Conservation (phyloP, 2,113 vertebrate genomes). For the Suncus etruscus region DNA sequence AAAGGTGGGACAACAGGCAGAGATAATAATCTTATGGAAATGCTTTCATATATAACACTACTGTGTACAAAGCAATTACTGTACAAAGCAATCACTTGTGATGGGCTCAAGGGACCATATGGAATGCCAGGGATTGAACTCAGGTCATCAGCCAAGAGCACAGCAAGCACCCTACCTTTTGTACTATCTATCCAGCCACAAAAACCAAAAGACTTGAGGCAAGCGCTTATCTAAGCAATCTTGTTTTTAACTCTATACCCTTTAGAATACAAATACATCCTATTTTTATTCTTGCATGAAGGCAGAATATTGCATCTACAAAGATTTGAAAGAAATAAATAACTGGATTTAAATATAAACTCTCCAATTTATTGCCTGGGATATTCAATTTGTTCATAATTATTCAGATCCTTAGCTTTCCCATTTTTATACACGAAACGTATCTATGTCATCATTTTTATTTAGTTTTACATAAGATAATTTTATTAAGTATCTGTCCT, state of each 20-base stretch:
- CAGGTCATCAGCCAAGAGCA: no score
- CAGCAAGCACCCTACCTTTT: no score
- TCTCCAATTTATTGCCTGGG: background rate
- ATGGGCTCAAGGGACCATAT: no score
- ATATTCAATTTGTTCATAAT: slow-evolving; percentile 17
- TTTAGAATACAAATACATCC: background rate
- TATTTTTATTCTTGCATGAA: slow-evolving; percentile 20
- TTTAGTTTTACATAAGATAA: background rate
- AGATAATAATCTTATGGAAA: no score
- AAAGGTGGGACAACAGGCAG: no score
- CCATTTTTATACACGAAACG: background rate
- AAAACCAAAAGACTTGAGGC: background rate
- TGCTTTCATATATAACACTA: no score
- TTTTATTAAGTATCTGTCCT: background rate
- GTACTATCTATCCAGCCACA: no score
- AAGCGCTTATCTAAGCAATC: background rate
- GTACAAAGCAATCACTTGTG: no score
- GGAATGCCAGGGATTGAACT: no score
- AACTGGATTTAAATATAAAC: background rate
- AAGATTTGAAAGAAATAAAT: background rate
- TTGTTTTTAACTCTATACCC: background rate
- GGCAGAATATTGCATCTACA: background rate
- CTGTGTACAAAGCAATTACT: no score
- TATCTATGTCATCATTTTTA: background rate
- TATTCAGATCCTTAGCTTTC: background rate